A percentile compares a stretch with the other conserved stretches of the same genome.
These are phyloP conservation scores for Calidris pygmaea DNA, from an alignment of 2,113 vertebrate species.

Conservation along the genomic window DNA sequence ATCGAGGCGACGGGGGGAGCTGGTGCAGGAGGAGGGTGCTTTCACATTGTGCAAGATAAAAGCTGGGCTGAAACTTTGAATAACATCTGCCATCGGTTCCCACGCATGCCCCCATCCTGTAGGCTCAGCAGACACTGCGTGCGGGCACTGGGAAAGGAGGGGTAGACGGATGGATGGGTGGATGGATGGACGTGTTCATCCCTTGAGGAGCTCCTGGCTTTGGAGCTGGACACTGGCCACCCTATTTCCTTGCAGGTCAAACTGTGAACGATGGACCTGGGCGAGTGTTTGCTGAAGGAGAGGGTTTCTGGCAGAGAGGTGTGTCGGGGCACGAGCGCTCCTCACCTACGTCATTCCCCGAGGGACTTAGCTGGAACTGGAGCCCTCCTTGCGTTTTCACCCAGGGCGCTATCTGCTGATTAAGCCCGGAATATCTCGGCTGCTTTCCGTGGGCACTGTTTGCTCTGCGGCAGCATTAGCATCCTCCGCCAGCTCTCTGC, in stretches of 20 bases:
- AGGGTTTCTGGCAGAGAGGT: not conserved
- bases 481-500: not conserved
- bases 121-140: not conserved
- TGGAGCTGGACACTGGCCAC: accelerated
- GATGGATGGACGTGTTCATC: not conserved
- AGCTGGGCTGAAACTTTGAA: not conserved
- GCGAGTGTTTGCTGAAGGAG: not conserved
- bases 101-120: not conserved
- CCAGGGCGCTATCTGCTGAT: not conserved
- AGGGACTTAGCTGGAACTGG: not conserved
- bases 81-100: not conserved
- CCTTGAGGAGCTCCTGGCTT: not conserved
- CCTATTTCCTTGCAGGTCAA: not conserved
- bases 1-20: not conserved
- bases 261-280: not conserved
- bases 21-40: not conserved
- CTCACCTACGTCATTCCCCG: not conserved
- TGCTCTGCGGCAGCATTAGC: not conserved
- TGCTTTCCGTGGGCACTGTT: conserved; percentile 3
- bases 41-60: not conserved
- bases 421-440: not conserved
- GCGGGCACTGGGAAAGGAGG: not conserved
- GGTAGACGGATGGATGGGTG: not conserved
- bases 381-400: not conserved
- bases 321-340: not conserved